Base-by-base conservation (phyloP, 1,140 invertebrate species). In the Stegodyphus mimosarum region DNA sequence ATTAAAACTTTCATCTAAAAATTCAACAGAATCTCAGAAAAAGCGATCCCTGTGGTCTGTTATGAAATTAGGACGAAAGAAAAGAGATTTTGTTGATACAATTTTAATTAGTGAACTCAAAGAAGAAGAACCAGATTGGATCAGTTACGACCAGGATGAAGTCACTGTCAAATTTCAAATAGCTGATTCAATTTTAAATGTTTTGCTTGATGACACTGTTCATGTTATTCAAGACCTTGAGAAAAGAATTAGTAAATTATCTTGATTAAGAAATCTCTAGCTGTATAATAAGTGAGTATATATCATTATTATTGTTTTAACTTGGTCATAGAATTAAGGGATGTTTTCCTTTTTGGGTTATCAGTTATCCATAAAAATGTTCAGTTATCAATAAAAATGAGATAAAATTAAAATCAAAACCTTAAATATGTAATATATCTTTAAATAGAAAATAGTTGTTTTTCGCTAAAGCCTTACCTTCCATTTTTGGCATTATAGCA, bases 71-170 rank as follows among this genome's bases (percentile, higher is more conserved):
- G 93, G 93, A 77, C 90, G 93, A 11, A 95, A 95, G 89, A 93
- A 94, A 88, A 90, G 94, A 55, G 94, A 95, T 88, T 91, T 93
- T 83, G 94, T 95, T 0, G 94, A 95, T 89, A 93, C 94, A 87
- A 90, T 95, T 67, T 89, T 95, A 53, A 92, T 94, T 4, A 90
- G 92, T 66, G 94, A 95, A 89, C 91, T 94, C 17, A 92, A 93
- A 83, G 93, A 93, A 51, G 94, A 95, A 88, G 94, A 95, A 89
- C 90, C 92, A 6, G 92, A 93, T 72, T 95, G 94, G 94, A 93
- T 93, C 0, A 93, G 94, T 88, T 95, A 94, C 88, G 93, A 94
- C 88, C 91, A 93, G 33, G 94, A 95, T 88, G 94, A 95, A 88
- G 88, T 93, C 4, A 91, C 92, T 10, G 93, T 95, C 6, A 95